A percentile compares a stretch with the other conserved stretches of the same genome.
These are phyloP conservation scores for Unio pictorum DNA, from an alignment of 2,888 invertebrate genomes.

Conservation along the genomic window DNA sequence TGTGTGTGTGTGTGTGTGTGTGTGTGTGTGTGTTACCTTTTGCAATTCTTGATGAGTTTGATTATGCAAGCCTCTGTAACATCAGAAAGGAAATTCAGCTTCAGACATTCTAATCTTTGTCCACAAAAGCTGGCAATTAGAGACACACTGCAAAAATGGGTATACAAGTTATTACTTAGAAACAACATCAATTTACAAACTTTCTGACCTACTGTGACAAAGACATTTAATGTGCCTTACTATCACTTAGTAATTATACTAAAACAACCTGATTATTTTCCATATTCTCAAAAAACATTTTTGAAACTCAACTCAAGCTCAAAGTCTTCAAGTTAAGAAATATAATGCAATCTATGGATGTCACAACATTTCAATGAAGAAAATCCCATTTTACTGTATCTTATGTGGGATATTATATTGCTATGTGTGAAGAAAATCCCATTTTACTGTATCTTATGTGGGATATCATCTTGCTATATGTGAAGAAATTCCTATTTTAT, in stretches of 20 bases:
- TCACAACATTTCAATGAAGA: too few species aligned
- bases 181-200: too few species aligned
- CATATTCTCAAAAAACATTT: too few species aligned
- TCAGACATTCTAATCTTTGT: constrained; percentile 58
- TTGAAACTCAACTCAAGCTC: too few species aligned
- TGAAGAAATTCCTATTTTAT: too few species aligned
- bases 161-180: not conserved
- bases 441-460: too few species aligned
- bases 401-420: too few species aligned
- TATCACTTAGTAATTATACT: not conserved
- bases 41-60: constrained; percentile 60
- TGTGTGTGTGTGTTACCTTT: constrained; percentile 32
- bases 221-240: not conserved
- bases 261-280: not conserved
- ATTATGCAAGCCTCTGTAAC: constrained; percentile 55
- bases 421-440: too few species aligned
- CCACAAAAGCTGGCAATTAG: constrained; percentile 58
- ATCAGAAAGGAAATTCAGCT: constrained; percentile 64
- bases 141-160: constrained; percentile 47
- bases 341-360: too few species aligned
- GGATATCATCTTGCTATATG: too few species aligned
- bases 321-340: too few species aligned
- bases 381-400: too few species aligned
- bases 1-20: not conserved
- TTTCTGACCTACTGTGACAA: not conserved